These are phyloP conservation scores for Phasianus colchicus DNA, from an alignment of 2,113 vertebrate species.

Conservation along the genomic window DNA sequence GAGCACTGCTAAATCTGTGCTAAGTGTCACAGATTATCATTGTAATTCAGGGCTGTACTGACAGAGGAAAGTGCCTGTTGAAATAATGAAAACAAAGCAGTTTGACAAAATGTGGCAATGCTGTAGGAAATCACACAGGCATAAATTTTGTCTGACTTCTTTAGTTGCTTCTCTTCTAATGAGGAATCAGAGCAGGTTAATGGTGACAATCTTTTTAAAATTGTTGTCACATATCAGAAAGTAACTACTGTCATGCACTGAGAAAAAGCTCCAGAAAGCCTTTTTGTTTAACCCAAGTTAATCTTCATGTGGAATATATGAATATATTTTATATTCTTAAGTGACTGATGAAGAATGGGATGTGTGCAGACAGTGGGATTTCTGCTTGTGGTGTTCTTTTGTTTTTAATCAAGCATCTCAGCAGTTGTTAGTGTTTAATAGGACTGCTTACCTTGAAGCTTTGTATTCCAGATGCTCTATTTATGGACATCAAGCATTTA, in stretches of 20 bases:
- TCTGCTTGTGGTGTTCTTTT: neutral
- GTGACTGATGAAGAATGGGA: neutral
- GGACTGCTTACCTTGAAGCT: neutral
- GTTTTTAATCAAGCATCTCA: conserved; percentile 4
- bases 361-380: neutral
- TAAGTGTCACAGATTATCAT: neutral
- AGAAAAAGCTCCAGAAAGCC: neutral
- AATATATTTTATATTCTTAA: neutral
- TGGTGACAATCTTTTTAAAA: neutral
- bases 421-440: neutral
- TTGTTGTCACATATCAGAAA: neutral
- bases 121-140: neutral
- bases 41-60: neutral
- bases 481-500: neutral
- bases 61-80: neutral
- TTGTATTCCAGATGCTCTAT: neutral
- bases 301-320: neutral
- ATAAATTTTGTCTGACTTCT: neutral
- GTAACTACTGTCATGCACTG: neutral
- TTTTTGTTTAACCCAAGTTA: neutral
- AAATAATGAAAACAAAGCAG: neutral
- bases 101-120: neutral
- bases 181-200: neutral
- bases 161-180: neutral
- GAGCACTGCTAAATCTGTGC: neutral